Base-by-base conservation (phyloP, 2,113 vertebrate species). In the Colossoma macropomum region DNA sequence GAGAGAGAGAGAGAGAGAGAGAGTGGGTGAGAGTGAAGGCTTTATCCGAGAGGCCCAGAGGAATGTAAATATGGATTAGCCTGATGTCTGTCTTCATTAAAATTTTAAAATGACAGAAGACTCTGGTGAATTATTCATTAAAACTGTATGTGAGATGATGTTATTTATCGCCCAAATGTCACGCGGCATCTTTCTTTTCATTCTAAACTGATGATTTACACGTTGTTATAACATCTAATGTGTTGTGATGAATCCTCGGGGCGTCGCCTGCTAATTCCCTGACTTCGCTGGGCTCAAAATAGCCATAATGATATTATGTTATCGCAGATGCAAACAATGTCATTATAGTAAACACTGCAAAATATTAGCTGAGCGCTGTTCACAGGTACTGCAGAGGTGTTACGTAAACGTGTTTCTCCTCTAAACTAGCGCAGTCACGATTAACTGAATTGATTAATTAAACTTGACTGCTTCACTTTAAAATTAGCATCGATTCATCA, bases 21-120 rank as follows among this genome's bases (percentile, higher is more conserved):
- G 59, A 27, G 25, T 1, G 59, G 1, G 25, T n/a, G 38, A 8
- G 28, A 74, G 17, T 41, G 72, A 84, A 23, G 54, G 54, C 54
- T 56, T 56, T 56, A 56, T 56, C 8, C 2, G 21, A 52, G 41
- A 48, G 12, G 15, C 68, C 54, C 56, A 73, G 83, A 85, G 73
- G 81, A 84, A 77, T 78, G 83, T 86, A 77, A 71, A 30, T 68
- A 87, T 80, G 75, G 75, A 85, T 89, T 82, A 80, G 78, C 69
- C 70, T 54, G 62, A 75, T 63, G 52, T 86, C 80, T 90, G 81
- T 86, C 88, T 84, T 82, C 86, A 90, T 88, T 84, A 89, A 88
- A 87, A 19, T 84, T 82, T 79, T 7, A 84, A 79, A 74, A 54
- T 72, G 84, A 82, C 45, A 79, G 80, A 79, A 60, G 86, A 88